phyloP scores from a whole-genome alignment of 2,113 vertebrate species.

The Spheniscus mendiculus region DNA sequence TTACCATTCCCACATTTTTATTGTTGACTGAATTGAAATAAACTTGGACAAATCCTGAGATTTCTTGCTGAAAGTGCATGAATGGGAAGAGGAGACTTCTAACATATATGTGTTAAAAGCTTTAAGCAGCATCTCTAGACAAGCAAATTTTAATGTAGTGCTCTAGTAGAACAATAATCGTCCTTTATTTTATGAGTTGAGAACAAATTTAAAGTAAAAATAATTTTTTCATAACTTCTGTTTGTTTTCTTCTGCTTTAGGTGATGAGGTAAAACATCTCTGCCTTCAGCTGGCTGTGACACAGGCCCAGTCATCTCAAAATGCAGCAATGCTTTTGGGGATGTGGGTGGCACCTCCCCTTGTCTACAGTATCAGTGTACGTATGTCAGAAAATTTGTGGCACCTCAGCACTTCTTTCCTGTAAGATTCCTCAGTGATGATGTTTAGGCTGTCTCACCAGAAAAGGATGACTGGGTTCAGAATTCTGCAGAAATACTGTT shows the following conservation, averaged over 20 bases:
- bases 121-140: background rate
- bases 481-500: background rate
- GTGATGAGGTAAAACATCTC: conserved; percentile 88
- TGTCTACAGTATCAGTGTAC: conserved; percentile 85
- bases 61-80: background rate
- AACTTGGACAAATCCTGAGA: background rate
- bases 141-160: background rate
- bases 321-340: conserved; percentile 86
- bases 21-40: background rate
- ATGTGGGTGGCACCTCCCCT: conserved; percentile 89
- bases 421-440: background rate
- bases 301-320: conserved; percentile 90
- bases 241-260: conserved; percentile 71
- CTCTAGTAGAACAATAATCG: background rate
- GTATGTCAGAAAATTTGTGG: conserved; percentile 50
- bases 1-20: background rate
- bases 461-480: background rate
- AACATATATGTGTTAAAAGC: background rate
- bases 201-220: background rate
- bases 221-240: background rate
- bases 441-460: background rate
- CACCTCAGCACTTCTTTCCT: background rate
- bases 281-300: conserved; percentile 84
- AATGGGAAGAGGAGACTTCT: background rate
- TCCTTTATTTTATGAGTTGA: background rate